Conservation (phyloP, 2,797 vertebrate genomes). For the Phrynocephalus forsythii region DNA sequence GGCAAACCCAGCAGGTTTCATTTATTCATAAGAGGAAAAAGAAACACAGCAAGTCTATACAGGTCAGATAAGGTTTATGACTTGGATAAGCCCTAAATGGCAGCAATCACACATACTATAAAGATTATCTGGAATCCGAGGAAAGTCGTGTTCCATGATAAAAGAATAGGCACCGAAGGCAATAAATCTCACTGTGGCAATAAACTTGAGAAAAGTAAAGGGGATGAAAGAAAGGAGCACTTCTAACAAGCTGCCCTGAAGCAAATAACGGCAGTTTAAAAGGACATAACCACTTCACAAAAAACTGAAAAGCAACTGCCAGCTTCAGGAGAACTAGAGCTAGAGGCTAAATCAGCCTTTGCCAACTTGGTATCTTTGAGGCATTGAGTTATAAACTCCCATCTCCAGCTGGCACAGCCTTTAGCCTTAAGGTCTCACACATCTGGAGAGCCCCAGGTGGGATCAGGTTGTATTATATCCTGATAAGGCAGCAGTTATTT, state of each 20-base stretch:
- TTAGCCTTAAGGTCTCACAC: not conserved
- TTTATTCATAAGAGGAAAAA: slow-evolving; percentile 23
- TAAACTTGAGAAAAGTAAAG: not conserved
- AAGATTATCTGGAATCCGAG: slow-evolving; percentile 17
- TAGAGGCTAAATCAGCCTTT: not conserved
- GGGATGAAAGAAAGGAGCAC: not conserved
- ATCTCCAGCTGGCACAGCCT: not conserved
- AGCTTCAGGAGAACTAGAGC: slow-evolving; percentile 20
- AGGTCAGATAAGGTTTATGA: slow-evolving; percentile 33
- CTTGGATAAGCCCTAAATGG: slow-evolving; percentile 30
- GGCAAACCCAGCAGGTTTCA: slow-evolving; percentile 2
- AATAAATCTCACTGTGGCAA: not conserved
- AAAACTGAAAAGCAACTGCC: slow-evolving; percentile 9
- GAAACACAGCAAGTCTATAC: not conserved
- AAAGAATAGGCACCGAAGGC: slow-evolving; percentile 15
- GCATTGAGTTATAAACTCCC: not conserved
- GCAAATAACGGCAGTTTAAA: slow-evolving; percentile 1
- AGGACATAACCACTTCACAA: not conserved
- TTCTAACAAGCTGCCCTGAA: slow-evolving; percentile 3
- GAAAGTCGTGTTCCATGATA: not conserved
- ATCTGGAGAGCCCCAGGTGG: not conserved
- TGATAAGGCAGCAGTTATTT: slow-evolving; percentile 1
- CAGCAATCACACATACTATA: not conserved
- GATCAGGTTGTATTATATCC: not conserved
- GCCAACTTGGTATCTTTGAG: not conserved